Percentiles rank a stretch among this genome's conserved stretches.
These are phyloP conservation scores for Silvanus unidentatus DNA, from an alignment of 2,888 invertebrate genomes.

Conservation along the genomic window DNA sequence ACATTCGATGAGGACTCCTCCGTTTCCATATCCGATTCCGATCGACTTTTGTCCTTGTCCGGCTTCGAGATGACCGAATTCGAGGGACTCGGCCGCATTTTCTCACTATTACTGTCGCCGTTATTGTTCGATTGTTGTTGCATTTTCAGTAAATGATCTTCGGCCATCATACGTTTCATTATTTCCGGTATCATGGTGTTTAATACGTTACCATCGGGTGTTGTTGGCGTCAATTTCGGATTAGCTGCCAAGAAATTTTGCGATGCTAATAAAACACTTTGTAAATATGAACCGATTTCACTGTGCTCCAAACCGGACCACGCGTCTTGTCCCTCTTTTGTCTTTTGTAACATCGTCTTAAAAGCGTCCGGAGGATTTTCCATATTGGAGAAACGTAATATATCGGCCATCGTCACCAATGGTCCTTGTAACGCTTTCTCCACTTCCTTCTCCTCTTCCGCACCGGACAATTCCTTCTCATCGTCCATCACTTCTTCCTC, in stretches of 20 bases:
- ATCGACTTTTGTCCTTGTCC: constrained; percentile 33
- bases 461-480: constrained; percentile 54
- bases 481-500: constrained; percentile 54
- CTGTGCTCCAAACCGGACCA: constrained; percentile 42
- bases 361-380: constrained; percentile 51
- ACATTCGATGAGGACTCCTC: constrained; percentile 61
- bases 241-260: constrained; percentile 37
- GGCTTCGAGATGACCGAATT: constrained; percentile 43
- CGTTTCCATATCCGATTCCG: constrained; percentile 45
- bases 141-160: constrained; percentile 48
- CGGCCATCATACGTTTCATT: constrained; percentile 52
- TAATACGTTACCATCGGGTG: constrained; percentile 38
- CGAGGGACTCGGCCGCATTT: constrained; percentile 42
- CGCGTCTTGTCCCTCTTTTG: constrained; percentile 40
- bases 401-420: constrained; percentile 54
- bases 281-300: constrained; percentile 48
- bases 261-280: constrained; percentile 48
- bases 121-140: constrained; percentile 39
- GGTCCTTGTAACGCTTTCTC: constrained; percentile 55
- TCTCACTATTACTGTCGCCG: constrained; percentile 34
- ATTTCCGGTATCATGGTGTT: constrained; percentile 50
- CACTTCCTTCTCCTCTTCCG: constrained; percentile 57
- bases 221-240: constrained; percentile 11
- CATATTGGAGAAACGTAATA: constrained; percentile 52
- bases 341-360: constrained; percentile 49